These are phyloP conservation scores for Hesperophylax magnus DNA, from an alignment of 1,140 invertebrate species.

Conservation along the genomic window DNA sequence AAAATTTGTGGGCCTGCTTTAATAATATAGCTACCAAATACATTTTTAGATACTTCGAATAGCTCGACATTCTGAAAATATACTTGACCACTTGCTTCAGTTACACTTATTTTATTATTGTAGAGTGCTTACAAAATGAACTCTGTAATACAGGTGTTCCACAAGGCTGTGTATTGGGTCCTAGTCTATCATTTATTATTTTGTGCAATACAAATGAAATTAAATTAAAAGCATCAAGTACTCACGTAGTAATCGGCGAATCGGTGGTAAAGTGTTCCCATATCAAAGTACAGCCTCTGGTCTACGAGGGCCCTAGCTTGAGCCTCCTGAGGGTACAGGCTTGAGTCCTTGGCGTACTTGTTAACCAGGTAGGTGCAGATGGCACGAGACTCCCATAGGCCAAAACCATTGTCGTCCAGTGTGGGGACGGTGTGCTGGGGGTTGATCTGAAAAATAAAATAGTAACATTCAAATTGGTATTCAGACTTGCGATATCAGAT, in stretches of 20 bases:
- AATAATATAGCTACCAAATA: too few species aligned
- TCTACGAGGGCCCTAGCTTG: slow-evolving; percentile 80
- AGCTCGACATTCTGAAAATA: too few species aligned
- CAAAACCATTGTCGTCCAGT: slow-evolving; percentile 77
- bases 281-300: slow-evolving; percentile 82
- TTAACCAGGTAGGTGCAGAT: slow-evolving; percentile 81
- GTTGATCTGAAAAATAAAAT: slow-evolving; percentile 70
- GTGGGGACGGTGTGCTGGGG: slow-evolving; percentile 81
- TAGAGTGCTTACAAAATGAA: too few species aligned
- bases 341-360: slow-evolving; percentile 80
- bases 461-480: background rate
- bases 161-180: too few species aligned
- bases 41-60: too few species aligned
- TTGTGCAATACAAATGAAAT: too few species aligned
- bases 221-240: background rate
- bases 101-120: too few species aligned
- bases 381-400: slow-evolving; percentile 79
- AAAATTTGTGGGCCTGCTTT: too few species aligned
- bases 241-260: slow-evolving; percentile 75
- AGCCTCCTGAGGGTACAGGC: slow-evolving; percentile 81
- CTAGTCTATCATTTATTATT: too few species aligned
- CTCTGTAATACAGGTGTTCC: too few species aligned
- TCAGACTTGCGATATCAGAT: too few species aligned
- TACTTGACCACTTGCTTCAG: too few species aligned
- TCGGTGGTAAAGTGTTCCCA: slow-evolving; percentile 77